These are phyloP conservation scores for Lithobius niger DNA, from an alignment of 1,140 invertebrate genomes.

Conservation along the genomic window DNA sequence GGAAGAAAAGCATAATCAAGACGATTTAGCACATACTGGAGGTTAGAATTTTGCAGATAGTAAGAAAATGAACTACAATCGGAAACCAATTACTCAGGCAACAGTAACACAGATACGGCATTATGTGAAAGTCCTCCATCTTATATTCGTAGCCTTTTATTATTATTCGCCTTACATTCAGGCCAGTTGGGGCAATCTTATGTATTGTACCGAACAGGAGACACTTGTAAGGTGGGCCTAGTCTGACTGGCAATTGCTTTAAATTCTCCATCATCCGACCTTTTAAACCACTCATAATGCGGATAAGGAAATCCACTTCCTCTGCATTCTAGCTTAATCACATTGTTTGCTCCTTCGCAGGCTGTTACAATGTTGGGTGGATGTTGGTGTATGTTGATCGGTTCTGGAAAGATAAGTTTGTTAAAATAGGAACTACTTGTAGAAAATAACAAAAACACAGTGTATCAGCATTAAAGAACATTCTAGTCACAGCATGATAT, in stretches of 20 bases:
- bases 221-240: neutral
- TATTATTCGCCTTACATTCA: too few species aligned
- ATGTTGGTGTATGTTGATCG: neutral
- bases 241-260: neutral
- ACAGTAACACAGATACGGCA: too few species aligned
- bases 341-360: neutral
- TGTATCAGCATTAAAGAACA: neutral
- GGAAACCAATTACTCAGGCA: too few species aligned
- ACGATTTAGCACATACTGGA: too few species aligned
- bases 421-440: neutral
- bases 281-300: neutral
- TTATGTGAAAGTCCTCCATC: too few species aligned
- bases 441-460: neutral
- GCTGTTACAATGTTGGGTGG: neutral
- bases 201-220: neutral
- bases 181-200: too few species aligned
- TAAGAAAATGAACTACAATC: too few species aligned
- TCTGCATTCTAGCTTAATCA: neutral
- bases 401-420: neutral
- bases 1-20: too few species aligned
- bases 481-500: too few species aligned
- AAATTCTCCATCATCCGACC: neutral
- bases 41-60: too few species aligned
- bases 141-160: too few species aligned
- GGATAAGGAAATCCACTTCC: neutral